Percentiles rank a stretch among this genome's conserved stretches.
These are phyloP conservation scores for Geopemphigus sp. DNA, from an alignment of 1,140 invertebrate genomes.

Conservation along the genomic window DNA sequence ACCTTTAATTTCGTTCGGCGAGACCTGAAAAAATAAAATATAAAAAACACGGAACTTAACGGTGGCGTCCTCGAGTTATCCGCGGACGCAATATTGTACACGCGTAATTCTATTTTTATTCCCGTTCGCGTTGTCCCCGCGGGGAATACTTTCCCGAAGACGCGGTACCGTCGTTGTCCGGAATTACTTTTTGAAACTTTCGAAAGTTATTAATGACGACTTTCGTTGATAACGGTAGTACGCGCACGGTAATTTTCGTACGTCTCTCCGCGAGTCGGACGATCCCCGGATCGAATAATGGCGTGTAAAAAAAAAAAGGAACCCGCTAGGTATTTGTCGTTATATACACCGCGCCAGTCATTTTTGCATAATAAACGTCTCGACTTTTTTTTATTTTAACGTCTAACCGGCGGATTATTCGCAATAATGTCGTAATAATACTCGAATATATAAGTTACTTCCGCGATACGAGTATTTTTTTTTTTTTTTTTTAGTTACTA, in stretches of 20 bases:
- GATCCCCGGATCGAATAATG: neutral
- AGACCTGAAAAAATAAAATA: too few species aligned
- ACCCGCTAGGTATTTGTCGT: neutral
- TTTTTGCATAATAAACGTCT: neutral
- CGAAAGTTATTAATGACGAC: neutral
- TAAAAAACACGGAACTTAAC: too few species aligned
- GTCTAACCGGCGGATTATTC: too few species aligned
- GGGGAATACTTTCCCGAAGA: neutral
- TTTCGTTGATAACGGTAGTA: neutral
- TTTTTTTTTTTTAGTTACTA: too few species aligned
- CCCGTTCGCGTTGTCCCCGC: neutral
- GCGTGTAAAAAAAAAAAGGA: too few species aligned
- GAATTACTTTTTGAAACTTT: constrained; percentile 16
- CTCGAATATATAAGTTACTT: too few species aligned
- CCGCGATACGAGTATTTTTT: too few species aligned
- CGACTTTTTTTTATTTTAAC: too few species aligned
- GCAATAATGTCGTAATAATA: too few species aligned
- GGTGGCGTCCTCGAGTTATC: too few species aligned
- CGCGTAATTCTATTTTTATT: neutral
- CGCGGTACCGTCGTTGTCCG: neutral
- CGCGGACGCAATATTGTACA: neutral
- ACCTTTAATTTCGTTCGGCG: too few species aligned
- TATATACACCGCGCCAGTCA: neutral
- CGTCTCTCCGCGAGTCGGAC: neutral
- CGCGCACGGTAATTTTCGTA: neutral